Base-by-base conservation (phyloP, 2,888 invertebrate species). In the Parnassius orleans region DNA sequence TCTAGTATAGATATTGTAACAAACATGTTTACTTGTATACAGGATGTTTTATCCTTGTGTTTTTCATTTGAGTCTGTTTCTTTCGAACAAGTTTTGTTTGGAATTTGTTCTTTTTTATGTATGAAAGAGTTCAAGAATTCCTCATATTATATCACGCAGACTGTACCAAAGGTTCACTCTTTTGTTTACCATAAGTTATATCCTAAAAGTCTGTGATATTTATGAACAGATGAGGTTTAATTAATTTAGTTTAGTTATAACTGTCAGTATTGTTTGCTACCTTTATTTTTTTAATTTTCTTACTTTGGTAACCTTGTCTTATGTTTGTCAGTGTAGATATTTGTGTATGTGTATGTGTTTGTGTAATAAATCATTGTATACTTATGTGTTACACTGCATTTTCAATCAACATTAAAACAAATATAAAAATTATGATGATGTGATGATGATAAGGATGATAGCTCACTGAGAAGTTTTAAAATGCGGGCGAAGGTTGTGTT, bases 121-220 rank as follows among this genome's bases (percentile, higher is more conserved):
- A 58, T 58, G 58, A 62, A 62, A 62, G 62, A 62, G 62, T 62
- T 62, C 62, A 54, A 62, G 54, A 62, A 62, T 62, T 62, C 62
- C 62, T 62, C n/a, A 44, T 57, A n/a, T 12, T 9, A 42, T 1
- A 2, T 58, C 54, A 54, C 62, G 62, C 62, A 62, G 62, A 58
- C 62, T 58, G 24, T 58, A 50, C 58, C 15, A 7, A n/a, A 14
- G 33, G 33, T 53, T 42, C 43, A 15, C 19, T 33, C 50, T 54
- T 53, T 44, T 53, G 60, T 55, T 57, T 19, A 46, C 41, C 57
- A 48, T 9, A 15, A 10, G n/a, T 62, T 53, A 19, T 10, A 3
- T 50, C 62, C 62, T 14, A 62, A 57, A 57, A 50, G 58, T 62
- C 62, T 62, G 62, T 62, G 53, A 58, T 58, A 50, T 48, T 47